phyloP scores from a whole-genome alignment of 1,140 invertebrate species.

The Nasonia longicornis region DNA sequence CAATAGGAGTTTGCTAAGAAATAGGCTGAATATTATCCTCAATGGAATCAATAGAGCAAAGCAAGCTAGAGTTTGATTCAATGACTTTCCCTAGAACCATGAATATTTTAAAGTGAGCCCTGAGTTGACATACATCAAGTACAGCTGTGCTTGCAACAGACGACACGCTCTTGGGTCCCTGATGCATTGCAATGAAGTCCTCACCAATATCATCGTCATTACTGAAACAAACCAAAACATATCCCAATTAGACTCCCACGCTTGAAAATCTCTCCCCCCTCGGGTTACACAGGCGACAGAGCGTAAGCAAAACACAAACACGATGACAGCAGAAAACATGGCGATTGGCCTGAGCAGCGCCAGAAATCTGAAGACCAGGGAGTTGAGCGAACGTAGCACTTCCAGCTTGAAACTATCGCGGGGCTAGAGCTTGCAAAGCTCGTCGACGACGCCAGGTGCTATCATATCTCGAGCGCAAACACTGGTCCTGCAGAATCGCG shows the following conservation, averaged over 20 bases:
- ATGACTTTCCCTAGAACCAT: background rate
- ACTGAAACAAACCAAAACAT: slow-evolving; percentile 23
- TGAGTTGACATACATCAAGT: slow-evolving; percentile 64
- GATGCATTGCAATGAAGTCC: background rate
- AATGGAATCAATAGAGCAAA: too few species aligned
- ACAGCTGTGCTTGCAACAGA: slow-evolving; percentile 63
- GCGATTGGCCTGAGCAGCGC: background rate
- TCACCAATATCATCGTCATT: slow-evolving; percentile 13
- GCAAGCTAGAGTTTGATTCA: too few species aligned
- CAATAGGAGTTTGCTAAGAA: too few species aligned
- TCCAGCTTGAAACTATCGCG: slow-evolving; percentile 1
- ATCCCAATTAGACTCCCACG: background rate
- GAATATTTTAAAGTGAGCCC: background rate
- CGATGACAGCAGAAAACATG: slow-evolving; percentile 5
- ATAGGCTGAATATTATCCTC: too few species aligned
- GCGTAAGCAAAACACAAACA: slow-evolving; percentile 34
- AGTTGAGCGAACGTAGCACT: background rate
- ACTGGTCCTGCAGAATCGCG: too few species aligned
- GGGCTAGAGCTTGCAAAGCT: background rate
- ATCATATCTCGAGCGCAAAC: too few species aligned
- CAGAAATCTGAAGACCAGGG: background rate
- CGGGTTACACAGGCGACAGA: too few species aligned
- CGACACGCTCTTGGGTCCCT: slow-evolving; percentile 56
- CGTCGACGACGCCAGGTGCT: too few species aligned
- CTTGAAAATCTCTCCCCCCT: background rate